Evolutionary conservation across 2,888 invertebrate genomes (phyloP).

Genomic region (Polia nebulosa): DNA sequence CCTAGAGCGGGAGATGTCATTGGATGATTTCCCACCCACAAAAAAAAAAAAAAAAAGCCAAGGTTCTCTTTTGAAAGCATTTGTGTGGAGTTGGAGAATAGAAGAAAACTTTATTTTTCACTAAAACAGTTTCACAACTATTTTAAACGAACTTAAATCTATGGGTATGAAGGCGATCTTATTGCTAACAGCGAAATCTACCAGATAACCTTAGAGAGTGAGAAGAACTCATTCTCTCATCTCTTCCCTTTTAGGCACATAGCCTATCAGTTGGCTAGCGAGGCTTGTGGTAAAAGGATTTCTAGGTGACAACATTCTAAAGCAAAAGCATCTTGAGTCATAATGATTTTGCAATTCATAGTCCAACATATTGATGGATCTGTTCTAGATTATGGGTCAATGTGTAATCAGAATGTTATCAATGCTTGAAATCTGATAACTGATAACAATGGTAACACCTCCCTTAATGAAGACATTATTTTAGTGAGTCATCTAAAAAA

Average conservation of each 20-base stretch:
- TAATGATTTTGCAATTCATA: background rate
- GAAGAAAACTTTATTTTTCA: too few species aligned
- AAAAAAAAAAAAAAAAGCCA: too few species aligned
- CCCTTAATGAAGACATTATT: conserved; percentile 1
- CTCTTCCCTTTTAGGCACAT: background rate
- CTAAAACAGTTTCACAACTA: too few species aligned
- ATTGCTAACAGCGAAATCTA: too few species aligned
- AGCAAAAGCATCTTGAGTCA: background rate
- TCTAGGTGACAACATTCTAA: background rate
- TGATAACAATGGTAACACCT: background rate
- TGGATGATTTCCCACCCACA: too few species aligned
- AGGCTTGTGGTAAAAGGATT: background rate
- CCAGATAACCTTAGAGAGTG: too few species aligned
- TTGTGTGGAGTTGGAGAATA: too few species aligned
- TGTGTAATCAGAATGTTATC: conserved; percentile 20
- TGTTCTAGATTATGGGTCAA: conserved; percentile 3
- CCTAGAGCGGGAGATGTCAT: too few species aligned
- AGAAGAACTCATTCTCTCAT: too few species aligned
- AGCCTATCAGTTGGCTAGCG: background rate
- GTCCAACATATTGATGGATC: background rate
- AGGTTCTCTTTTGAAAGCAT: too few species aligned
- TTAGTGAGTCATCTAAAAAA: conserved; percentile 25
- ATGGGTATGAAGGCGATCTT: too few species aligned
- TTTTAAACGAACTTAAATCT: too few species aligned
- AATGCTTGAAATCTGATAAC: conserved; percentile 40